Evolutionary conservation across 2,888 invertebrate genomes (phyloP).

Genomic region (Lysandra bellargus): DNA sequence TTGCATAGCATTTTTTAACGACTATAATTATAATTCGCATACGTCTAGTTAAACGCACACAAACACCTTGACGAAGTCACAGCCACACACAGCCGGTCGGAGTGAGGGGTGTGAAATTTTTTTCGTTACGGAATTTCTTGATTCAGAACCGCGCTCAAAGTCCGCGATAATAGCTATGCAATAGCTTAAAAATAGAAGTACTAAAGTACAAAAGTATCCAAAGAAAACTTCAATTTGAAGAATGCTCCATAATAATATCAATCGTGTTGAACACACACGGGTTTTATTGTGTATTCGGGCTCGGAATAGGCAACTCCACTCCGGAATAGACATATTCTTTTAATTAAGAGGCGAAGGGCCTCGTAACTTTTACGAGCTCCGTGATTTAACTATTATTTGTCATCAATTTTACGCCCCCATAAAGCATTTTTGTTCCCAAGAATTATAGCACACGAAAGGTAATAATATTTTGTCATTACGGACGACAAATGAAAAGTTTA

Average conservation of each 20-base stretch:
- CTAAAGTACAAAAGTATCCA: background rate
- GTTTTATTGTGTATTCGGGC: constrained; percentile 39
- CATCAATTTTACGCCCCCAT: constrained; percentile 77
- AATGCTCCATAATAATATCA: background rate
- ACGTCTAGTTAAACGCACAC: too few species aligned
- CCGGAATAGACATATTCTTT: constrained; percentile 72
- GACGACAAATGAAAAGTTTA: constrained; percentile 22
- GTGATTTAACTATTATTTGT: constrained; percentile 81
- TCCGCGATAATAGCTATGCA: too few species aligned
- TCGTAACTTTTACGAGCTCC: constrained; percentile 76
- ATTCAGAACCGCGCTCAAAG: too few species aligned
- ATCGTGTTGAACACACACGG: constrained; percentile 34
- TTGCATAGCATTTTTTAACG: too few species aligned
- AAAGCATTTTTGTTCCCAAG: constrained; percentile 60
- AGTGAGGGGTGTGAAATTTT: too few species aligned
- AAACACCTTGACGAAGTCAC: too few species aligned
- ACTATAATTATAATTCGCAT: too few species aligned
- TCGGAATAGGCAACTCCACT: constrained; percentile 40
- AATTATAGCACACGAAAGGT: constrained; percentile 36
- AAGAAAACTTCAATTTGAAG: background rate
- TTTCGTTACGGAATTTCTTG: too few species aligned
- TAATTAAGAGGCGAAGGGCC: constrained; percentile 75
- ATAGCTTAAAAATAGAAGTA: background rate
- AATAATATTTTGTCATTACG: constrained; percentile 21
- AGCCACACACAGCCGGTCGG: too few species aligned